Percentiles rank a stretch among this genome's conserved stretches.
Evolutionary conservation across 2,888 invertebrate genomes (phyloP).

Genomic region (Chymomyza amoena): DNA sequence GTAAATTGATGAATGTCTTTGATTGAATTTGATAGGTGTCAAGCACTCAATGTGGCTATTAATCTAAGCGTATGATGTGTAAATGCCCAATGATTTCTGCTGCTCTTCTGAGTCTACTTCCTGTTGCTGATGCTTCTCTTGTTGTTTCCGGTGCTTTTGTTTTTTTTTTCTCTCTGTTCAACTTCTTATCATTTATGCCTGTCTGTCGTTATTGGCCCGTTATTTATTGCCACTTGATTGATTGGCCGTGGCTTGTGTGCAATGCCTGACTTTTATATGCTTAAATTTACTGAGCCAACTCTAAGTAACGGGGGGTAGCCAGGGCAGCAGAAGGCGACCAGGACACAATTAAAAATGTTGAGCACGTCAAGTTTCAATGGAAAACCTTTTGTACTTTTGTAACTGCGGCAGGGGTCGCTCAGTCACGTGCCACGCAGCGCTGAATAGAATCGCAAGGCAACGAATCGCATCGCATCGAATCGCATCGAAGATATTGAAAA

Average conservation of each 20-base stretch:
- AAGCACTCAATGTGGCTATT: slow-evolving; percentile 71
- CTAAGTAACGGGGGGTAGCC: not conserved
- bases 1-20: slow-evolving; percentile 73
- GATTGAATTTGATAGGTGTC: slow-evolving; percentile 73
- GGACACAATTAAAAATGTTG: slow-evolving; percentile 65
- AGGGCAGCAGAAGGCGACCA: not conserved
- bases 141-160: not conserved
- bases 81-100: slow-evolving; percentile 25
- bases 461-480: not conserved
- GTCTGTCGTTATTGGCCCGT: slow-evolving; percentile 9
- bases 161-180: not conserved
- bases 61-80: slow-evolving; percentile 66
- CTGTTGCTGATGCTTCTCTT: not conserved
- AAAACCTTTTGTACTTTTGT: slow-evolving; percentile 25
- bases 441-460: not conserved
- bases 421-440: slow-evolving; percentile 54
- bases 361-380: slow-evolving; percentile 70
- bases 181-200: slow-evolving; percentile 23
- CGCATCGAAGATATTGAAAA: slow-evolving; percentile 62
- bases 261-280: slow-evolving; percentile 8
- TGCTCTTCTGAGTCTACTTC: slow-evolving; percentile 21
- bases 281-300: slow-evolving; percentile 10
- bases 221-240: slow-evolving; percentile 39
- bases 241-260: slow-evolving; percentile 7
- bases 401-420: not conserved